These are phyloP conservation scores for Scalopus aquaticus DNA, from an alignment of 2,113 vertebrate species.

Conservation along the genomic window DNA sequence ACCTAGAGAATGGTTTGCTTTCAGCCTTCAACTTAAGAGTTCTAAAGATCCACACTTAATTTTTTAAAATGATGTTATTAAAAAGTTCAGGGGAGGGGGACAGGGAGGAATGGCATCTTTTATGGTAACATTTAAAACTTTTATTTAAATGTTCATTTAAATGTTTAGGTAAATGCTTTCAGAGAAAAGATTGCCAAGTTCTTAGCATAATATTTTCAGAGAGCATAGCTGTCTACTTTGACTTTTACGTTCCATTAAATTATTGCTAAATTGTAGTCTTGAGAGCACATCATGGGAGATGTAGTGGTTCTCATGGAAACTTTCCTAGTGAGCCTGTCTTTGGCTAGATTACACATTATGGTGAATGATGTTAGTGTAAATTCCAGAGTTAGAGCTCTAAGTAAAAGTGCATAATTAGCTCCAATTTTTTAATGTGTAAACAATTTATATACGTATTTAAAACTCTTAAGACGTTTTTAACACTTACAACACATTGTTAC, in stretches of 20 bases:
- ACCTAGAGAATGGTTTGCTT: background rate
- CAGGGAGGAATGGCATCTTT: background rate
- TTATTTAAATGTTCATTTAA: slow-evolving; percentile 3
- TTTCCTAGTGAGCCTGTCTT: background rate
- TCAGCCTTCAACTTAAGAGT: background rate
- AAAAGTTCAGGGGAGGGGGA: background rate
- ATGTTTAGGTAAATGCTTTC: slow-evolving; percentile 13
- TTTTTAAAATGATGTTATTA: background rate
- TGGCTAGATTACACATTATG: background rate
- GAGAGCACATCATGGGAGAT: background rate
- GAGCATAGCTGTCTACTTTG: background rate
- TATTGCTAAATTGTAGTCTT: background rate
- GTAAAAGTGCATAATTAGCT: background rate
- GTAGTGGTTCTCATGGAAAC: background rate
- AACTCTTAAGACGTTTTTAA: background rate
- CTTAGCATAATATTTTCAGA: slow-evolving; percentile 21
- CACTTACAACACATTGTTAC: background rate
- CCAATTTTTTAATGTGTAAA: background rate
- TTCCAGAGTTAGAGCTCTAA: background rate
- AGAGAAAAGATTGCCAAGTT: background rate
- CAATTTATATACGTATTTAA: background rate
- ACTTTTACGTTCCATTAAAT: slow-evolving; percentile 19
- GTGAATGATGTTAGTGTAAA: background rate
- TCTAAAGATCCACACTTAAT: background rate
- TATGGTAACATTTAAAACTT: slow-evolving; percentile 24